A percentile compares a stretch with the other conserved stretches of the same genome.
Conservation (phyloP, 2,113 vertebrate genomes). For the Otocyon megalotis region DNA sequence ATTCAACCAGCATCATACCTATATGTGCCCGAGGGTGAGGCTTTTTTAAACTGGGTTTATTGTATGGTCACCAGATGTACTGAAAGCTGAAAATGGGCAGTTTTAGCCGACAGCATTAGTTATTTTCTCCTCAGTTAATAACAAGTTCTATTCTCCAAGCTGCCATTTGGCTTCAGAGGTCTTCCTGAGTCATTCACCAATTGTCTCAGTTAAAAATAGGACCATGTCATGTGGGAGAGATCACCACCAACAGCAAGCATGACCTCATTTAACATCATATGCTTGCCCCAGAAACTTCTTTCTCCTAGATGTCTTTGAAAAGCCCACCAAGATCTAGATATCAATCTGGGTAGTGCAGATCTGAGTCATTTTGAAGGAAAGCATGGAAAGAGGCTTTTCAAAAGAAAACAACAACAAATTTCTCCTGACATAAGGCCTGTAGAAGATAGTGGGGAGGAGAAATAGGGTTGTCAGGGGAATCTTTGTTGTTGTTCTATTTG, state of each 20-base stretch:
- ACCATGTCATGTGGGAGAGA: conserved; percentile 52
- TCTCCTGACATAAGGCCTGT: neutral
- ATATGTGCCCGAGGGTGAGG: neutral
- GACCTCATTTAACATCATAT: conserved; percentile 72
- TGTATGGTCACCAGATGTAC: neutral
- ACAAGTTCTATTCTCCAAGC: conserved; percentile 41
- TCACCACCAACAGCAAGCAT: conserved; percentile 44
- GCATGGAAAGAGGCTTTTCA: neutral
- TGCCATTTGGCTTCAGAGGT: conserved; percentile 67
- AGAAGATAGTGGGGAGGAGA: neutral
- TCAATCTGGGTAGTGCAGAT: neutral
- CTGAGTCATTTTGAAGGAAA: neutral
- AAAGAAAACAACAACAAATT: neutral
- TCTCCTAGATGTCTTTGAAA: conserved; percentile 55
- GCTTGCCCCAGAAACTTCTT: neutral
- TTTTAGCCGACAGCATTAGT: neutral
- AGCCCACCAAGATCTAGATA: neutral
- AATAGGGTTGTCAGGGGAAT: neutral
- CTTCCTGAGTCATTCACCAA: conserved; percentile 81
- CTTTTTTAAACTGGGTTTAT: neutral
- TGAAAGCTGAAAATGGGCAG: conserved; percentile 12
- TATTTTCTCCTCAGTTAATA: conserved; percentile 58
- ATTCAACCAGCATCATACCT: neutral
- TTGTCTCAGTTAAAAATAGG: conserved; percentile 82
- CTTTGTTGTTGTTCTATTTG: neutral